Evolutionary conservation across 2,797 vertebrate genomes (phyloP).

Genomic region (Avahi laniger): DNA sequence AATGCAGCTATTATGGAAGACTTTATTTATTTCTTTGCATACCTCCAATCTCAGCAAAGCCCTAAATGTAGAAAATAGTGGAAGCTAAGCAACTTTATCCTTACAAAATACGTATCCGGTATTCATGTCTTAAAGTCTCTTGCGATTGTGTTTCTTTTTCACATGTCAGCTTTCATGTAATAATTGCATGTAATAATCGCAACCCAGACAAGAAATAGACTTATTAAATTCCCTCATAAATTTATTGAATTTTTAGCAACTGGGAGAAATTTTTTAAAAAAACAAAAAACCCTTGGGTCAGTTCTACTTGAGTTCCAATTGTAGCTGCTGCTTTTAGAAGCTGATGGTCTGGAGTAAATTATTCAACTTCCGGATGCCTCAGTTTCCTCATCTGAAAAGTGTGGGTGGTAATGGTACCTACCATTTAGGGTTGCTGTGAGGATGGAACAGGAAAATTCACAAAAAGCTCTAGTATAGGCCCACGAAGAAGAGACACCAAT

Average conservation of each 20-base stretch:
- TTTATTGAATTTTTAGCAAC: neutral
- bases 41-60: neutral
- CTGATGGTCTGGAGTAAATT: neutral
- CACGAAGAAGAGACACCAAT: neutral
- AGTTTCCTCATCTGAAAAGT: neutral
- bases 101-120: neutral
- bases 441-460: accelerated
- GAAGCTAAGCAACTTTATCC: neutral
- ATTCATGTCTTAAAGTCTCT: neutral
- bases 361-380: neutral
- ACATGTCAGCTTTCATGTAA: neutral
- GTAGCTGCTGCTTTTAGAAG: neutral
- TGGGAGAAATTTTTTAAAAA: neutral
- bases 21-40: neutral
- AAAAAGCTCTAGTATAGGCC: neutral
- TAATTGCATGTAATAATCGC: neutral
- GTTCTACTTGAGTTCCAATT: neutral
- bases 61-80: neutral
- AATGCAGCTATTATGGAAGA: neutral
- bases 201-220: neutral
- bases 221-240: neutral
- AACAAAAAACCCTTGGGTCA: neutral
- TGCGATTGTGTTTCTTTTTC: neutral
- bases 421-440: neutral
- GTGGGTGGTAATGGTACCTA: neutral